Evolutionary conservation across 2,113 vertebrate species (phyloP).

Genomic region (Leuciscus idus): DNA sequence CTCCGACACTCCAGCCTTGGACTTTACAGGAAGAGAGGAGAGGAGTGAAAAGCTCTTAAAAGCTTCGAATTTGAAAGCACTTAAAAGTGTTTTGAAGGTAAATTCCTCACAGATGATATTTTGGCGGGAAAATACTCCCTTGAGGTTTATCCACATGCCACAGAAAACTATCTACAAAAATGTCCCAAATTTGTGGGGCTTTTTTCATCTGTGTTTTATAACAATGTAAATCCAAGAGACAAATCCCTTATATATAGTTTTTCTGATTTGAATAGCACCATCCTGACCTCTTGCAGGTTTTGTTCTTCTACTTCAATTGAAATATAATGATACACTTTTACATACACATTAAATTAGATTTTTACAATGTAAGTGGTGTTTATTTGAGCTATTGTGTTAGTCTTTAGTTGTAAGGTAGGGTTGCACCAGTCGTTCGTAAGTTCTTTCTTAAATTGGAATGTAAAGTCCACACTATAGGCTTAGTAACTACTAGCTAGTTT

Average conservation of each 20-base stretch:
- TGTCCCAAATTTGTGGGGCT: background rate
- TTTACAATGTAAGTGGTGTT: background rate
- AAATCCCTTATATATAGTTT: background rate
- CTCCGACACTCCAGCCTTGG: background rate
- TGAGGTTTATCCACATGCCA: background rate
- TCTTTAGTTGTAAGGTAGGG: no score
- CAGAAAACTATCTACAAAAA: background rate
- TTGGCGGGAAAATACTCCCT: background rate
- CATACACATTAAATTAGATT: background rate
- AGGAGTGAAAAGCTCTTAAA: background rate
- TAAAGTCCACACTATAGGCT: no score
- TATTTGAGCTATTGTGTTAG: background rate
- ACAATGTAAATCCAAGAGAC: background rate
- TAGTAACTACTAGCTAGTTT: no score
- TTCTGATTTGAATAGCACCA: background rate
- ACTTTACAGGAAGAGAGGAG: conserved; percentile 1
- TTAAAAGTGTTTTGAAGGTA: conserved; percentile 16
- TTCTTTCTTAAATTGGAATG: no score
- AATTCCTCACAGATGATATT: background rate
- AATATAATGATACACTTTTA: background rate
- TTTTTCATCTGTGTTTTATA: background rate
- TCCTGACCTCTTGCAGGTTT: background rate
- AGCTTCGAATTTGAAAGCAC: background rate
- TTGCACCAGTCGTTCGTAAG: no score
- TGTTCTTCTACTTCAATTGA: background rate